A percentile compares a stretch with the other conserved stretches of the same genome.
phyloP scores from a whole-genome alignment of 2,797 vertebrate genomes.

The Coregonus ussuriensis region DNA sequence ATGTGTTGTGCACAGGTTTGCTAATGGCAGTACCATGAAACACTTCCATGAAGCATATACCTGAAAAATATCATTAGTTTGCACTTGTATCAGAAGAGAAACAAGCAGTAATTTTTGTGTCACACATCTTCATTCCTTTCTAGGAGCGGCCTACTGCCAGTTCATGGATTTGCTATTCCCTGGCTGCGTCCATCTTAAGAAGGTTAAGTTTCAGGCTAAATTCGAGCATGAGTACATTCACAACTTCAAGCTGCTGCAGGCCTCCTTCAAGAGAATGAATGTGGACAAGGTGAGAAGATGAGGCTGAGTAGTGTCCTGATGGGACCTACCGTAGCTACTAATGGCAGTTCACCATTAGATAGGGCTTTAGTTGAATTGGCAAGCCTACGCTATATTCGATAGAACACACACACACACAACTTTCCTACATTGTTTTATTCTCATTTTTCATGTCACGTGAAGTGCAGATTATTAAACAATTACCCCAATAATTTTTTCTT shows the following conservation, averaged over 20 bases:
- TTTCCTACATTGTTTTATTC: background rate
- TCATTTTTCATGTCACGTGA: background rate
- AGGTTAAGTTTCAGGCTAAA: conserved; percentile 99
- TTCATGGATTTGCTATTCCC: conserved; percentile 99
- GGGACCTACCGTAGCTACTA: too few relatives aligned
- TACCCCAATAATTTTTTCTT: too few relatives aligned
- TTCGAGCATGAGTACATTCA: conserved; percentile 99
- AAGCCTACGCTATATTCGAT: background rate
- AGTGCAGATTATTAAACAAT: too few relatives aligned
- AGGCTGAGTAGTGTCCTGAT: background rate
- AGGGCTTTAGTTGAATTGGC: background rate
- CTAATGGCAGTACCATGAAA: background rate
- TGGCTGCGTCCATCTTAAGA: conserved; percentile 98
- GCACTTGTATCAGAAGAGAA: background rate
- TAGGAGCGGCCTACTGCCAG: conserved; percentile 98
- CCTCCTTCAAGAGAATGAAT: conserved; percentile 99
- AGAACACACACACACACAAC: background rate
- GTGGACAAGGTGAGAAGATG: conserved; percentile 91
- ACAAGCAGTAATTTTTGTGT: background rate
- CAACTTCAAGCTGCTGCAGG: conserved; percentile 99
- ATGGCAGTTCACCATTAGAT: background rate
- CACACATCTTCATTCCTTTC: conserved; percentile 27
- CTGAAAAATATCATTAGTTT: background rate
- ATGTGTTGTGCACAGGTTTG: background rate
- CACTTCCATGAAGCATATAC: background rate